Percentiles rank a stretch among this genome's conserved stretches.
phyloP scores from a whole-genome alignment of 2,888 invertebrate species.

The Heliothis peltigera region DNA sequence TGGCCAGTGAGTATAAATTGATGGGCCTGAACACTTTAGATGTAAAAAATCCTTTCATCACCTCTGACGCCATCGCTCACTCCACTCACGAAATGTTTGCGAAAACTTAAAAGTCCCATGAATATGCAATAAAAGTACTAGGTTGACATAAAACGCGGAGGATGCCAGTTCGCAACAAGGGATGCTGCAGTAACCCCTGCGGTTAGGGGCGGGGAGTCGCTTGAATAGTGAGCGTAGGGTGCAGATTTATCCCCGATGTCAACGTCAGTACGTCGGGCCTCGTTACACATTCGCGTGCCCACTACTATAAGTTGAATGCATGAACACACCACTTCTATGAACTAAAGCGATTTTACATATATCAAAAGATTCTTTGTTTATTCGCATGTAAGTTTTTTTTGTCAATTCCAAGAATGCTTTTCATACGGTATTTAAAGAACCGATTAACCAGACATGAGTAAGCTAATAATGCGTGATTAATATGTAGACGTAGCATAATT shows the following conservation, averaged over 20 bases:
- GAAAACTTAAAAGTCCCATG: constrained; percentile 78
- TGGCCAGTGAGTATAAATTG: constrained; percentile 9
- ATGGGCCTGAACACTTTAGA: constrained; percentile 5
- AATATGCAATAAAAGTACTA: constrained; percentile 89
- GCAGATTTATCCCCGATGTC: constrained; percentile 69
- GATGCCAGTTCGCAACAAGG: constrained; percentile 82
- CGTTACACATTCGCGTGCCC: constrained; percentile 63
- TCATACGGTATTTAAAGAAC: background rate
- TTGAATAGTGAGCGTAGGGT: constrained; percentile 68
- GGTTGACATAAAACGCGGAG: constrained; percentile 75
- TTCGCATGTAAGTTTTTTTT: constrained; percentile 4
- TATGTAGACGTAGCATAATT: background rate
- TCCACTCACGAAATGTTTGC: constrained; percentile 70
- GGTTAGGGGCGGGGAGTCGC: constrained; percentile 74
- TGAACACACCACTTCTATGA: constrained; percentile 7
- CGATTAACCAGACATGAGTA: background rate
- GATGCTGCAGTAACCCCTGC: constrained; percentile 82
- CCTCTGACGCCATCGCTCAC: constrained; percentile 1
- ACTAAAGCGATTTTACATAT: constrained; percentile 19
- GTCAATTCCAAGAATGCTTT: background rate
- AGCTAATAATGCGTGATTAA: background rate
- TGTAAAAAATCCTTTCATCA: constrained; percentile 12
- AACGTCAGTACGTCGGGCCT: constrained; percentile 52
- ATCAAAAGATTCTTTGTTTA: constrained; percentile 12
- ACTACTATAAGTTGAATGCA: constrained; percentile 44